phyloP scores from a whole-genome alignment of 2,797 vertebrate species.

The Myotis pilosus region DNA sequence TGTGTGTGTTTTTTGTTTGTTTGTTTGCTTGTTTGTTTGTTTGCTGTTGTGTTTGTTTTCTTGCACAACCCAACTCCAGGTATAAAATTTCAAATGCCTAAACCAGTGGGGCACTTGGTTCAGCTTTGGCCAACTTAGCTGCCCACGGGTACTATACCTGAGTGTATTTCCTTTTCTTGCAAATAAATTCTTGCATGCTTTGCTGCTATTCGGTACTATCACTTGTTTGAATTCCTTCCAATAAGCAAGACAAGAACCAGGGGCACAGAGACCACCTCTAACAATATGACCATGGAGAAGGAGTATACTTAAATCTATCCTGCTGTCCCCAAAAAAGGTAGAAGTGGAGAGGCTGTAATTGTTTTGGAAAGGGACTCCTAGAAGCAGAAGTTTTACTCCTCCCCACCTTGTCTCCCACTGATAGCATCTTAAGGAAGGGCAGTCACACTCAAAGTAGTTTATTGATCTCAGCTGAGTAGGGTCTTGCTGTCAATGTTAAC shows the following conservation, averaged over 20 bases:
- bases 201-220: background rate
- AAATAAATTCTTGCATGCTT: background rate
- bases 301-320: background rate
- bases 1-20: background rate
- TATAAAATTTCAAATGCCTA: background rate
- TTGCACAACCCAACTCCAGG: background rate
- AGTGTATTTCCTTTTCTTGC: no score
- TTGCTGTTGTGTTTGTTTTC: background rate
- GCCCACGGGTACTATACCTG: no score
- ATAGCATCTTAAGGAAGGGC: background rate
- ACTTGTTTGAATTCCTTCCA: background rate
- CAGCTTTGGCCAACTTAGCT: no score
- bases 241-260: background rate
- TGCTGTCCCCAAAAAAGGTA: background rate
- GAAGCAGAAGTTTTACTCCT: background rate
- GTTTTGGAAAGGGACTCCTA: background rate
- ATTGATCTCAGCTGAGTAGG: background rate
- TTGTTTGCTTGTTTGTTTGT: background rate
- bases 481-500: no score
- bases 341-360: background rate
- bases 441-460: background rate
- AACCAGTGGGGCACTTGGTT: background rate
- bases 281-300: background rate
- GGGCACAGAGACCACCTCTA: background rate
- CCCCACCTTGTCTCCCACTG: background rate